Evolutionary conservation across 2,113 vertebrate species (phyloP), one percentile per base, ranked within the genome.

Genomic region (Melanerpes aurifrons): DNA sequence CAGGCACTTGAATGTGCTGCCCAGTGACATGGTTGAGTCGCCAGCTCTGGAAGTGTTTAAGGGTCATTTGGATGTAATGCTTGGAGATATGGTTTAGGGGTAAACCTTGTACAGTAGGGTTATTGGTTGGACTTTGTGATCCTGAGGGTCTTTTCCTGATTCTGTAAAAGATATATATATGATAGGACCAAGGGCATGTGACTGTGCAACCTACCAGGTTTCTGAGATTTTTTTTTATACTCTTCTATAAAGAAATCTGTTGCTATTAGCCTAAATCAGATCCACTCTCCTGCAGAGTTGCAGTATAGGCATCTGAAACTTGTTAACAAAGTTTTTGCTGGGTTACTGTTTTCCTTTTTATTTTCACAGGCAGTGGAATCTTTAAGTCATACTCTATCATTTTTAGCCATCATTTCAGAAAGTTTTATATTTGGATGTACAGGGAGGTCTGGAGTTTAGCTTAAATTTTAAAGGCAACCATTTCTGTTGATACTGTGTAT

Each of bases 301-400:
- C 29, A 92, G 87, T 18, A 9, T 0, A 3, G 54, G 43, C 82
- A 93, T 83, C 90, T 91, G 92, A 93, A 93, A 90, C 25, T 32
- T 57, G 69, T 96, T 94, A 93, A 43, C 31, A 75, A 76, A 94
- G 82, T 61, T 80, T 56, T 62, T 77, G 26, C 40, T 79, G 74
- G 10, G 31, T 37, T 82, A 53, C 9, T 81, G 43, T 53, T 90
- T 94, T 68, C 47, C 15, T 54, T 75, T 84, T 48, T 64, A 19
- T 48, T 87, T 82, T 80, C 68, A 26, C 68, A 84, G 40, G 53
- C 66, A 78, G 25, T 35, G 48, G 58, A 86, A 86, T 88, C 31
- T 77, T 94, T 81, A 64, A 43, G 54, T 94, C 64, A 57, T 48
- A 93, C 59, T 22, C 62, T 75, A 67, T 2, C n/a, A 22, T 10